Base-by-base conservation (phyloP, 2,888 invertebrate species). In the Machimus atricapillus region DNA sequence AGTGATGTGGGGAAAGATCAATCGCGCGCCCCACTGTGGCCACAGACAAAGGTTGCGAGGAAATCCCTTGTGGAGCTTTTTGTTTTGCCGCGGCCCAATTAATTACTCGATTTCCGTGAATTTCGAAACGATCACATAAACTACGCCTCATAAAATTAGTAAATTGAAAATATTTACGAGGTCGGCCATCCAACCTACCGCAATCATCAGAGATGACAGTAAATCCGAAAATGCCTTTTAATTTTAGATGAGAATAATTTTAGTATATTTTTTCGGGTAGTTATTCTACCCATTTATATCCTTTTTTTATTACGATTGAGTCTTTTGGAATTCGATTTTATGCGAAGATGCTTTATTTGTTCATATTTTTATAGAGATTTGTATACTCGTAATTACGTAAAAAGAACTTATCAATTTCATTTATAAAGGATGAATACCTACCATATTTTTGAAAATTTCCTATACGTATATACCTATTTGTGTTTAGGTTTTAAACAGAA, bases 101-200 rank as follows among this genome's bases (percentile, higher is more conserved):
- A 83, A 83, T 83, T 83, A 73, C 83, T 37, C 73, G 37, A 37
- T 83, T 83, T 83, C 83, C 83, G 83, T 83, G 58, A 73, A 83
- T 66, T 73, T 73, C 31, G 37, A 73, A 83, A 58, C 52, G 58
- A 40, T 83, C 73, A 23, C 83, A 83, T 83, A 83, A 83, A 83
- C 83, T 73, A 83, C 73, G 83, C 52, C 73, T 83, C 83, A 83
- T 83, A 83, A 83, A 83, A 73, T 83, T 73, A 43, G 83, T 83
- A 83, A 83, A 83, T 83, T 83, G 83, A 83, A 83, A 83, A 83
- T 83, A 83, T 83, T 58, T 66, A 83, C 83, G 23, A 52, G 66
- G 52, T 27, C 12, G 58, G 19, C 6, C 16, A 31, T 9, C 37
- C 31, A 76, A 23, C 40, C 83, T 66, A 73, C 83, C 83, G 14